Evolutionary conservation across 2,113 vertebrate species (phyloP).

Genomic region (Saccopteryx leptura): DNA sequence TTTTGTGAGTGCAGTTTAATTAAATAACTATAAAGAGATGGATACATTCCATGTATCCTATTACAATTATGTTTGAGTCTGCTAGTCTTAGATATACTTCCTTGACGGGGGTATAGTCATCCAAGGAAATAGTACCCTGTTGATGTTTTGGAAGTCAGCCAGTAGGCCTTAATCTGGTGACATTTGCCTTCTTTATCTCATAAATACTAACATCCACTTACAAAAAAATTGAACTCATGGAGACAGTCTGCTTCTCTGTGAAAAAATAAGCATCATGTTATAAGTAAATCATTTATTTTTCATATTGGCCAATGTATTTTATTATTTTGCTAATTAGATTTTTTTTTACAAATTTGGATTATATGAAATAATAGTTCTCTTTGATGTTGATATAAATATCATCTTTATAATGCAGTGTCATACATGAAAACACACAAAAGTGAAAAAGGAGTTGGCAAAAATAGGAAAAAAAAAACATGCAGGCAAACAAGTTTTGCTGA

Average conservation of each 20-base stretch:
- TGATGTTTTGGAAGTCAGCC: not conserved
- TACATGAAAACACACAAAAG: not conserved
- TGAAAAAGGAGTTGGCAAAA: not conserved
- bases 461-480: not conserved
- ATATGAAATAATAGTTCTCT: not conserved
- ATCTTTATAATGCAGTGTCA: not conserved
- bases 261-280: not conserved
- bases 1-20: conserved; percentile 68
- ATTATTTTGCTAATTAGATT: not conserved
- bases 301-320: not conserved
- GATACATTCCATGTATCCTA: conserved; percentile 36
- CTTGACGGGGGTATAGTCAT: conserved; percentile 39
- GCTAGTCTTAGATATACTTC: conserved; percentile 30
- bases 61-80: conserved; percentile 57
- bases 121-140: not conserved
- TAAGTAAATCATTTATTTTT: not conserved
- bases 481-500: not conserved
- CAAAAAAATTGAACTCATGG: not conserved
- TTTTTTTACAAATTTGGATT: not conserved
- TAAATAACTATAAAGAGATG: conserved; percentile 9
- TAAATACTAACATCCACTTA: not conserved
- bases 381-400: not conserved
- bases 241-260: not conserved
- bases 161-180: not conserved
- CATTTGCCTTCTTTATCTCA: not conserved